These are phyloP conservation scores for Brachyalestes nurse DNA, from an alignment of 2,797 vertebrate genomes.

Conservation along the genomic window DNA sequence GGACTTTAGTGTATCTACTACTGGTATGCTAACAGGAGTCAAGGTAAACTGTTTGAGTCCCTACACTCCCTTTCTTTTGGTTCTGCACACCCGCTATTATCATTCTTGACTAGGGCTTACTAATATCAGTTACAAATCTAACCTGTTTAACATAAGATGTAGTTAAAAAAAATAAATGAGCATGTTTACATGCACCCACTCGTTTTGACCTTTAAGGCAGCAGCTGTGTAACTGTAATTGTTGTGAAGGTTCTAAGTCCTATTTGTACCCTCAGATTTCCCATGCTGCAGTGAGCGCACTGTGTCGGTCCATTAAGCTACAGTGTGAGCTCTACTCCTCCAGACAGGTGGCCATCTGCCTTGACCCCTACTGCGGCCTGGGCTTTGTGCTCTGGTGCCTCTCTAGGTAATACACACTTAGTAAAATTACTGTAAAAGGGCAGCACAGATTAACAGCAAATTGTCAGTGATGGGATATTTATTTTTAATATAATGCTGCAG, in stretches of 20 bases:
- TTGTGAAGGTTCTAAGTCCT: no score
- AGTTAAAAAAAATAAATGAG: neutral
- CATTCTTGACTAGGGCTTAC: neutral
- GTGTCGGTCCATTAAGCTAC: constrained; percentile 96
- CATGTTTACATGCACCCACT: neutral
- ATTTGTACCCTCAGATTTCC: constrained; percentile 83
- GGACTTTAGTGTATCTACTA: constrained; percentile 97
- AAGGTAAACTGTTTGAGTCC: constrained; percentile 80
- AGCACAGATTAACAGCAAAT: no score
- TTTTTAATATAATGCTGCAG: no score
- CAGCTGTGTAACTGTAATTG: no score
- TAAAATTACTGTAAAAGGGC: no score
- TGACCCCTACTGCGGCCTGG: constrained; percentile 98
- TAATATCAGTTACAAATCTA: neutral
- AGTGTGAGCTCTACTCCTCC: constrained; percentile 97
- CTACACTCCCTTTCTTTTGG: neutral
- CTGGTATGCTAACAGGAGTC: constrained; percentile 97
- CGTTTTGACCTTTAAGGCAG: no score
- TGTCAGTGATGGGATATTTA: no score
- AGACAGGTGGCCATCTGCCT: constrained; percentile 98
- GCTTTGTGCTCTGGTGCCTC: constrained; percentile 98
- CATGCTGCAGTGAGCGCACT: constrained; percentile 91
- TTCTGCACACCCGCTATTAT: neutral
- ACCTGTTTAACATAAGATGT: neutral
- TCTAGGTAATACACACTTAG: constrained; percentile 82